A percentile compares a stretch with the other conserved stretches of the same genome.
Conservation (phyloP, 2,888 invertebrate genomes). For the Thymelicus acteon region DNA sequence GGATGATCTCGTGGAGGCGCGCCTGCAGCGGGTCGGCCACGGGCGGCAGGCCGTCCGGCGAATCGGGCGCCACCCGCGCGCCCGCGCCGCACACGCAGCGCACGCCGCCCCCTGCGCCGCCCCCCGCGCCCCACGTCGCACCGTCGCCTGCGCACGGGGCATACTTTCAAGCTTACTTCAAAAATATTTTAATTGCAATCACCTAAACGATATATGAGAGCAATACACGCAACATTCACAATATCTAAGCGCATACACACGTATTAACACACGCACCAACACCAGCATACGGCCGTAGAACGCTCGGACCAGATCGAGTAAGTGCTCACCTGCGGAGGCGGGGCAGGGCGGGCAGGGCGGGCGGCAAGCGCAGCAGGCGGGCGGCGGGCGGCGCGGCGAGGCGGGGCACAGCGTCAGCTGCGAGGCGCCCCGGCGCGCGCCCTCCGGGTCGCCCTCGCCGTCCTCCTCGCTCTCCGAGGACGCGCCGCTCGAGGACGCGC, state of each 20-base stretch:
- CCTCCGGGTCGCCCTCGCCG: slow-evolving; percentile 44
- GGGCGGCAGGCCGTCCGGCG: slow-evolving; percentile 90
- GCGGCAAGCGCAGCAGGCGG: slow-evolving; percentile 55
- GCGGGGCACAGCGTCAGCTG: slow-evolving; percentile 76
- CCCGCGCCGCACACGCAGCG: slow-evolving; percentile 49
- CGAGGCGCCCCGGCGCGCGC: slow-evolving; percentile 52
- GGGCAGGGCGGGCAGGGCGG: slow-evolving; percentile 38
- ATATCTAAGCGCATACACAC: too few species aligned
- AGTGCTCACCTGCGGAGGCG: slow-evolving; percentile 11
- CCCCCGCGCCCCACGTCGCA: slow-evolving; percentile 52
- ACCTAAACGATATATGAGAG: too few species aligned
- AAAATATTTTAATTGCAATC: too few species aligned
- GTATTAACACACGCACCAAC: too few species aligned
- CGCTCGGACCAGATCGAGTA: too few species aligned
- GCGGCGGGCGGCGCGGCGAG: slow-evolving; percentile 59
- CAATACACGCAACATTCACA: too few species aligned
- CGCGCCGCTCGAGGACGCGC: slow-evolving; percentile 67
- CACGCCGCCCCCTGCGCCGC: slow-evolving; percentile 46
- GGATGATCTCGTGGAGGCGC: slow-evolving; percentile 92
- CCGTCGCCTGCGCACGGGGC: slow-evolving; percentile 48
- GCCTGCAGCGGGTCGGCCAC: slow-evolving; percentile 89
- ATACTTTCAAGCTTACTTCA: too few species aligned
- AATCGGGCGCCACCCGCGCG: slow-evolving; percentile 65
- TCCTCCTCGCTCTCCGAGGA: slow-evolving; percentile 74
- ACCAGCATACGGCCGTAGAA: too few species aligned